phyloP scores from a whole-genome alignment of 2,888 invertebrate genomes.

The Lasius platythorax region DNA sequence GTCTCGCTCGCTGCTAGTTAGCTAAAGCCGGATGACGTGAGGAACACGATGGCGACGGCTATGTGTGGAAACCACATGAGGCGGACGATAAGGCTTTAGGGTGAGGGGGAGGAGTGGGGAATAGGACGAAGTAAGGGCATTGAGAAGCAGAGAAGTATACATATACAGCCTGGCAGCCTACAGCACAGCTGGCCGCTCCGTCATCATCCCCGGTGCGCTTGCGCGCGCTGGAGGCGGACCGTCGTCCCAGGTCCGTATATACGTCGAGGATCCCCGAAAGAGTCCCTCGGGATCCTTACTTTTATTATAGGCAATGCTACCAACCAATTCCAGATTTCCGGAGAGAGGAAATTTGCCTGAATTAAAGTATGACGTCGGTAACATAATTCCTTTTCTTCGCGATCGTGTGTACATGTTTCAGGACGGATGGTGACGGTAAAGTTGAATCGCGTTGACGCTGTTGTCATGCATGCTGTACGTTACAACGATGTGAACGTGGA shows the following conservation, averaged over 20 bases:
- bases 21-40: slow-evolving; percentile 81
- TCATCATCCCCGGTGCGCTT: slow-evolving; percentile 58
- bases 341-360: neutral
- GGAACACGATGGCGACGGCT: slow-evolving; percentile 79
- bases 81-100: slow-evolving; percentile 29
- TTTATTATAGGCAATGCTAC: neutral
- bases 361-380: neutral
- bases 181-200: slow-evolving; percentile 62
- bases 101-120: neutral
- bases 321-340: neutral
- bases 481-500: neutral
- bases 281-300: neutral
- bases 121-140: neutral
- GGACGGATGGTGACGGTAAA: too few relatives aligned
- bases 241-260: neutral
- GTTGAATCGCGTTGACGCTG: neutral
- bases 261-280: neutral
- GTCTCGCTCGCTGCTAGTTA: slow-evolving; percentile 66
- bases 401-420: neutral
- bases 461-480: neutral
- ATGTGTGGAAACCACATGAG: slow-evolving; percentile 67
- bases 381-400: neutral
- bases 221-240: slow-evolving; percentile 45
- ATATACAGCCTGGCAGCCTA: slow-evolving; percentile 32
- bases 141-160: neutral